These are phyloP conservation scores for Daphoenositta chrysoptera DNA, from an alignment of 2,113 vertebrate species.

Conservation along the genomic window DNA sequence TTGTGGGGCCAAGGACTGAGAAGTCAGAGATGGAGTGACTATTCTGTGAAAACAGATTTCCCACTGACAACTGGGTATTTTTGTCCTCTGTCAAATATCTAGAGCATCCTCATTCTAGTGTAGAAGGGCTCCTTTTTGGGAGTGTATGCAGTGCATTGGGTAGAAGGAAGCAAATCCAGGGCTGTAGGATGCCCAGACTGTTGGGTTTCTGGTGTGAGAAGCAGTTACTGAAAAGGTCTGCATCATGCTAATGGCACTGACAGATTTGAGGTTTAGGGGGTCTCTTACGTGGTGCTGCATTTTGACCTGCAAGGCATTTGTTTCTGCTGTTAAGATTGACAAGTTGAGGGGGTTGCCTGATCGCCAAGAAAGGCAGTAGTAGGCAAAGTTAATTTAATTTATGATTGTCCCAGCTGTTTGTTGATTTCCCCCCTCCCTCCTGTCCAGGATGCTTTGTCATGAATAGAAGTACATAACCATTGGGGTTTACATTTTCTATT, in stretches of 20 bases:
- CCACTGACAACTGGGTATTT: not conserved
- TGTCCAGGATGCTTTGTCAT: not conserved
- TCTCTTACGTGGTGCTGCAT: not conserved
- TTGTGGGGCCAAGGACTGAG: not conserved
- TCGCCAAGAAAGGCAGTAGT: not conserved
- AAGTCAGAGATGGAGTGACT: not conserved
- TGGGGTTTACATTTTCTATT: not conserved
- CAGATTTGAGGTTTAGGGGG: not conserved
- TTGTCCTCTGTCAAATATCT: not conserved
- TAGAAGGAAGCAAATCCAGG: not conserved
- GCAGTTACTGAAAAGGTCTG: not conserved
- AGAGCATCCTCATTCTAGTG: fast-evolving
- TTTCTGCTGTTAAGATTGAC: not conserved
- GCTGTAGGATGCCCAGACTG: not conserved
- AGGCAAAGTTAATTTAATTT: not conserved
- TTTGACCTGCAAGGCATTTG: not conserved
- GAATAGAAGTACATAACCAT: not conserved
- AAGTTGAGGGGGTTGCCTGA: not conserved
- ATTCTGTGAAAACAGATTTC: not conserved
- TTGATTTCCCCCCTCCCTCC: not conserved
- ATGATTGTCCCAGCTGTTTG: not conserved
- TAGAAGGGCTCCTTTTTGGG: not conserved
- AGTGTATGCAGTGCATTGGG: not conserved
- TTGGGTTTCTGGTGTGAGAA: not conserved
- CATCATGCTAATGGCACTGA: not conserved